phyloP scores from a whole-genome alignment of 2,888 invertebrate species.

The Ormyrus pomaceus region DNA sequence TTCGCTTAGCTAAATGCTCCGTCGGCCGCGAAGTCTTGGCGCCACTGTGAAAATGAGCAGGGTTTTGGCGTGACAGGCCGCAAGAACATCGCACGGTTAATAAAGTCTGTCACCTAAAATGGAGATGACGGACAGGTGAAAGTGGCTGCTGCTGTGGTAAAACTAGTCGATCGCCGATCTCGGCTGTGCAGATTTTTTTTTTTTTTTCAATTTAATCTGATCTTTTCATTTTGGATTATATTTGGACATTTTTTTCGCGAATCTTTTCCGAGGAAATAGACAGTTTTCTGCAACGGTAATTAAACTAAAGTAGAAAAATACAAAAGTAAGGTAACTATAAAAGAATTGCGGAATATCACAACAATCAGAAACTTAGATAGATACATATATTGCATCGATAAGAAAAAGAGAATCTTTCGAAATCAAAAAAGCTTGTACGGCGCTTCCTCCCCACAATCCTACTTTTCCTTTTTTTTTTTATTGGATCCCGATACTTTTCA shows the following conservation, averaged over 20 bases:
- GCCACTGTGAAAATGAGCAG: neutral
- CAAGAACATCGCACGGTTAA: conserved; percentile 10
- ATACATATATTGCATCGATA: too few relatives aligned
- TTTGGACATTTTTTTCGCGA: too few relatives aligned
- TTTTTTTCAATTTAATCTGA: neutral
- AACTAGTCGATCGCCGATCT: too few relatives aligned
- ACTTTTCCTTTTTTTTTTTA: neutral
- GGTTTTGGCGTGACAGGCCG: neutral
- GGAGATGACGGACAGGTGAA: neutral
- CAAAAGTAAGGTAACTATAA: too few relatives aligned
- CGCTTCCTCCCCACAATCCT: neutral
- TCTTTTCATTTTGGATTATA: too few relatives aligned
- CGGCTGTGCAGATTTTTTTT: neutral
- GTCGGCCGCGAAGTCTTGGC: neutral
- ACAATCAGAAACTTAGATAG: too few relatives aligned
- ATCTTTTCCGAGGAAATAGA: too few relatives aligned
- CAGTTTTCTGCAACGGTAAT: too few relatives aligned
- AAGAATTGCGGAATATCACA: too few relatives aligned
- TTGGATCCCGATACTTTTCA: neutral
- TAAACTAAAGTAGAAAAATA: too few relatives aligned
- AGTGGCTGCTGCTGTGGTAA: neutral
- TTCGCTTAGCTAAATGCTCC: conserved; percentile 1
- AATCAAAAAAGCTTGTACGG: too few relatives aligned
- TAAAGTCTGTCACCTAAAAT: conserved; percentile 19
- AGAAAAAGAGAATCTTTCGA: too few relatives aligned